These are phyloP conservation scores for Maccullochella peelii DNA, from an alignment of 2,113 vertebrate genomes.

Conservation along the genomic window DNA sequence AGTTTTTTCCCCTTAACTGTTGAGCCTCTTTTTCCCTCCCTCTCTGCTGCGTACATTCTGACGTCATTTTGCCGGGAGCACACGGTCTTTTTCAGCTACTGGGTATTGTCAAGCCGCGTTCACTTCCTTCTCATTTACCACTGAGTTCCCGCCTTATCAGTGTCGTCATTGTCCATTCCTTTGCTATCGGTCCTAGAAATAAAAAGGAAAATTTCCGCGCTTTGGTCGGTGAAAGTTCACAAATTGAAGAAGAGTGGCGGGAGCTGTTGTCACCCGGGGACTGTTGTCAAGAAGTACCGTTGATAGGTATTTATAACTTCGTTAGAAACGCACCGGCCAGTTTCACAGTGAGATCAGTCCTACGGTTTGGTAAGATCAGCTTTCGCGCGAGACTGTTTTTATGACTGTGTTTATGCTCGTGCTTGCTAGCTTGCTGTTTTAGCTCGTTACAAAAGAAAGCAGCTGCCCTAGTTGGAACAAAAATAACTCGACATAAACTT, in stretches of 20 bases:
- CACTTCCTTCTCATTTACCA: accelerated
- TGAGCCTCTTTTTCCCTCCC: conserved; percentile 12
- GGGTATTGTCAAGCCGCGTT: background rate
- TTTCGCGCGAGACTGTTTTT: background rate
- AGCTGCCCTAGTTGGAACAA: background rate
- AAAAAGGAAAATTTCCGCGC: conserved; percentile 67
- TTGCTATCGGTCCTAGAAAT: background rate
- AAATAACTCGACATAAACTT: background rate
- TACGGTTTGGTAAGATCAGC: background rate
- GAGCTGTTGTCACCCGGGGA: conserved; percentile 63
- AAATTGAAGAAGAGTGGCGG: conserved; percentile 80
- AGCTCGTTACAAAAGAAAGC: background rate
- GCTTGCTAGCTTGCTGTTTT: conserved; percentile 46
- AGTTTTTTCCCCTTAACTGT: background rate
- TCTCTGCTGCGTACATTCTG: background rate
- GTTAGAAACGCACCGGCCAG: background rate
- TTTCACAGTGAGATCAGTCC: background rate
- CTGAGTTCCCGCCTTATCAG: background rate
- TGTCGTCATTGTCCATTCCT: conserved; percentile 42
- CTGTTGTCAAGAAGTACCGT: background rate
- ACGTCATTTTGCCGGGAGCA: conserved; percentile 55
- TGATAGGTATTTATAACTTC: conserved; percentile 18
- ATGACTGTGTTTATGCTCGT: conserved; percentile 29
- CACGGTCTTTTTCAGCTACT: background rate
- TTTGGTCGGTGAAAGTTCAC: conserved; percentile 51